Conservation (phyloP, 92 coral and sea anemone species). For the Bergia sp. region DNA sequence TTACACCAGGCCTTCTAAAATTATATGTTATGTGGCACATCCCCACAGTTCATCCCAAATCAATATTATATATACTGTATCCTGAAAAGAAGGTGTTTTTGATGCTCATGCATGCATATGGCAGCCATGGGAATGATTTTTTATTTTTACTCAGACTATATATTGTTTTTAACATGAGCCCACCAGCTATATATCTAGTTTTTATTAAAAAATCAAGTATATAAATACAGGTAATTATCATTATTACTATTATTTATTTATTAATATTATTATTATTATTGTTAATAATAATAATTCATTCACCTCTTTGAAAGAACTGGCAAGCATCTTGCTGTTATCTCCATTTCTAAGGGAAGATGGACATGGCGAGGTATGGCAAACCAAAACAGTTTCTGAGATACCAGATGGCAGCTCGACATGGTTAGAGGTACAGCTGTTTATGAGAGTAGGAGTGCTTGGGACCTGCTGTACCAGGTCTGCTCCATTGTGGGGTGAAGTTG, state of each 20-base stretch:
- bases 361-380: not conserved
- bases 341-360: not conserved
- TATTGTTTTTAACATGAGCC: no score
- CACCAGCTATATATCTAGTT: no score
- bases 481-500: not conserved
- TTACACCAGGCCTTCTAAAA: no score
- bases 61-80: not conserved
- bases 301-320: constrained; percentile 4
- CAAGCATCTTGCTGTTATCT: not conserved
- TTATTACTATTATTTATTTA: no score
- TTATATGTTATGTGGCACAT: no score
- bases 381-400: not conserved
- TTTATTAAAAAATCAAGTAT: no score
- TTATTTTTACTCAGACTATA: no score
- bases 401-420: not conserved
- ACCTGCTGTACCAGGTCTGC: constrained; percentile 20
- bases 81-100: no score
- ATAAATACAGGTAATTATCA: no score
- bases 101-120: no score
- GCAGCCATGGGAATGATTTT: no score
- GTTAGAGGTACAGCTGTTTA: not conserved
- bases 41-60: not conserved
- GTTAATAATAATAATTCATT: not conserved
- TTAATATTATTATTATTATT: no score
- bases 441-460: constrained; percentile 22